Base-by-base conservation (phyloP, 1,140 invertebrate species). In the Hestina assimilis region DNA sequence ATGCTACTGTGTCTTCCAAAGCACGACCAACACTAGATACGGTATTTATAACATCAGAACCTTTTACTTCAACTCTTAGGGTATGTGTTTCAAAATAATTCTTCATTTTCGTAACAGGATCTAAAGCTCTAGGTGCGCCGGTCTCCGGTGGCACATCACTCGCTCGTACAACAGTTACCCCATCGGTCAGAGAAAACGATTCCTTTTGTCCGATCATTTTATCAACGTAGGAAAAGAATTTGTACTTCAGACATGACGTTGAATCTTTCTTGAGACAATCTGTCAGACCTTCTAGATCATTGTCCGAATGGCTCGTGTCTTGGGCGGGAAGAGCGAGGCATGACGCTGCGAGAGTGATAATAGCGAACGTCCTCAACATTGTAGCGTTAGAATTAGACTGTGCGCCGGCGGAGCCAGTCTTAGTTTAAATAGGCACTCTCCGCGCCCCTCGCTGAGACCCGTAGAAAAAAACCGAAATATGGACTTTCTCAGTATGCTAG, bases 41-140 rank as follows among this genome's bases (percentile, higher is more conserved):
- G 1, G 94, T 92, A 51, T 93, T 93, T 2, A 95, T 90, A n/a
- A 96, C 93, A 69, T 96, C 95, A 46, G 91, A 91, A 17, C 95
- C 95, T 83, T 95, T 95, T 35, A 96, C 89, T 83, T 96, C 94
- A n/a, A 96, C 91, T 74, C 95, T 94, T 43, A 96, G 87, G 14
- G 94, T 93, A 84, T 95, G 95, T 0, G 93, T 92, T 69, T 92
- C 92, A 23, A 96, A 83, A 83, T 95, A 96, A 40, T 91, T 90
- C 62, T 93, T 92, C 28, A 95, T 82, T 46, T 94, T 91, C 50
- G 95, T 80, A 11, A 92, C 90, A 55, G 95, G 94, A 72, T 89
- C 91, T 43, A 93, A 80, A 31, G 90, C 91, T 81, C 94, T 91
- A 9, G 94, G 94, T 1, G 94, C 94, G 51, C 94, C 94, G 45